Conservation (phyloP, 2,888 invertebrate genomes). For the Graphium colonna region DNA sequence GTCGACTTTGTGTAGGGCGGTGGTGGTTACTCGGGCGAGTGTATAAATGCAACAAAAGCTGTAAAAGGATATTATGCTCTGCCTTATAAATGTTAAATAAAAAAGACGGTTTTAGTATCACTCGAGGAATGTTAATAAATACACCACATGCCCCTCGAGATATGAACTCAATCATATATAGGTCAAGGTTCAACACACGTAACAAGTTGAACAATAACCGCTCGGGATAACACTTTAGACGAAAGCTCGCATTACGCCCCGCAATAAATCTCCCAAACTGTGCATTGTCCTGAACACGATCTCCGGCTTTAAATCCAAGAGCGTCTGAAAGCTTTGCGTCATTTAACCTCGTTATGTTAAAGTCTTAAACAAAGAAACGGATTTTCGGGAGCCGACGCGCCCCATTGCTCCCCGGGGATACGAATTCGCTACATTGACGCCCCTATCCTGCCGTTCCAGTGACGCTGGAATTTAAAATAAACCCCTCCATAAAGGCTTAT, state of each 20-base stretch:
- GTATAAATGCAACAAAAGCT: no score
- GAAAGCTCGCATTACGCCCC: constrained; percentile 9
- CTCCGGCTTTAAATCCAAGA: constrained; percentile 47
- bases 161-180: no score
- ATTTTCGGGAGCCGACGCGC: constrained; percentile 39
- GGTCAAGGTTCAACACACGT: no score
- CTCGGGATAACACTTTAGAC: neutral
- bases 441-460: neutral
- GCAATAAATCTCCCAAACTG: constrained; percentile 42
- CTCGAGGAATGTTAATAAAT: no score
- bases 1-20: no score
- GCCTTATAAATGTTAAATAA: no score
- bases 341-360: constrained; percentile 56
- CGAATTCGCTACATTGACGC: constrained; percentile 9
- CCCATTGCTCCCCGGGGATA: constrained; percentile 35
- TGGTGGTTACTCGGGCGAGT: no score
- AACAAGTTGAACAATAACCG: no score
- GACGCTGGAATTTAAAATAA: neutral
- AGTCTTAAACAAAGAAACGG: constrained; percentile 50
- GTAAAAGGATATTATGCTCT: no score
- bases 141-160: no score
- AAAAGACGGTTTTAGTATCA: no score
- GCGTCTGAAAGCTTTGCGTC: constrained; percentile 67
- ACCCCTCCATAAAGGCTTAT: no score
- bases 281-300: constrained; percentile 44